Evolutionary conservation across 2,888 invertebrate species (phyloP).

Genomic region (Euplagia quadripunctaria): DNA sequence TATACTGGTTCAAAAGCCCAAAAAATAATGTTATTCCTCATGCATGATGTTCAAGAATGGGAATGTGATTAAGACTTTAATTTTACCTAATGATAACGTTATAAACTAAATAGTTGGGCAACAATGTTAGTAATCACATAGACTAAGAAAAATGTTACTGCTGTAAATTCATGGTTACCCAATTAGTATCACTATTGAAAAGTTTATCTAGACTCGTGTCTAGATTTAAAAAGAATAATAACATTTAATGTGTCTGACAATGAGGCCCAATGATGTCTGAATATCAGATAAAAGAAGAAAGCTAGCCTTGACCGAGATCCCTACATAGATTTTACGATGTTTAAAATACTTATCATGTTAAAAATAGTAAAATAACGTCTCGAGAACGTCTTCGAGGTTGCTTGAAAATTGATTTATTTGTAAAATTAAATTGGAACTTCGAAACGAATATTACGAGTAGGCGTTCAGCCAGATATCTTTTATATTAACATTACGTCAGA

Average conservation of each 20-base stretch:
- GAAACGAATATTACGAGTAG: background rate
- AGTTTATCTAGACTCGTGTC: background rate
- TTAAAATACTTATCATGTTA: conserved; percentile 34
- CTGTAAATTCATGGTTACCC: background rate
- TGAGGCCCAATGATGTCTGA: conserved; percentile 22
- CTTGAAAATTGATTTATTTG: conserved; percentile 21
- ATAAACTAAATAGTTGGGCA: background rate
- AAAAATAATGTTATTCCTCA: too few relatives aligned
- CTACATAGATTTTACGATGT: conserved; percentile 42
- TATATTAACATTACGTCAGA: too few relatives aligned
- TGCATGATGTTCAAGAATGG: too few relatives aligned
- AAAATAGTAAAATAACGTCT: conserved; percentile 42
- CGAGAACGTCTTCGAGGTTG: conserved; percentile 25
- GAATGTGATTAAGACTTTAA: too few relatives aligned
- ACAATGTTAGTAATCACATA: background rate
- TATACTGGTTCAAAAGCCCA: too few relatives aligned
- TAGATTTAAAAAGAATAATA: background rate
- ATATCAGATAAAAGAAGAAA: conserved; percentile 46
- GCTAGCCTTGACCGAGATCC: conserved; percentile 47
- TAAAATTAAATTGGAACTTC: conserved; percentile 14
- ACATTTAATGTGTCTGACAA: conserved; percentile 13
- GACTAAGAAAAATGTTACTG: background rate
- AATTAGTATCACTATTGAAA: background rate
- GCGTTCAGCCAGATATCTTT: too few relatives aligned
- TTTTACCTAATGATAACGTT: too few relatives aligned